Evolutionary conservation across 2,888 invertebrate genomes (phyloP).

Genomic region (Scrobipalpa costella): DNA sequence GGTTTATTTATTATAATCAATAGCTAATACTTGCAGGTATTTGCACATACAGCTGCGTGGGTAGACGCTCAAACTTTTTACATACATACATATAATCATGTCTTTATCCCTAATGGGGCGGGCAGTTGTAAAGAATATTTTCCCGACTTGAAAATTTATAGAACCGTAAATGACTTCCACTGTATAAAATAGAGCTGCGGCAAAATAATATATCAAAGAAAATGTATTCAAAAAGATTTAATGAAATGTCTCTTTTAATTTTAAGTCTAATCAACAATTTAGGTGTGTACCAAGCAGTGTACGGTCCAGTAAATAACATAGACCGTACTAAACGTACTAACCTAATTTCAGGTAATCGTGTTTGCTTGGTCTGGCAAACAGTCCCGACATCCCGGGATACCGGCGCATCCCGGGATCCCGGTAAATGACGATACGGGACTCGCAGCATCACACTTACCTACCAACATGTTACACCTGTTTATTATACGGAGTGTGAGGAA

Average conservation of each 20-base stretch:
- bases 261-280: constrained; percentile 5
- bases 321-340: constrained; percentile 70
- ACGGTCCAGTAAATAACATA: constrained; percentile 62
- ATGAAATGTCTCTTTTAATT: background rate
- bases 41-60: too few species aligned
- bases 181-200: too few species aligned
- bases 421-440: constrained; percentile 63
- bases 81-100: too few species aligned
- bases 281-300: constrained; percentile 9
- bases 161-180: too few species aligned
- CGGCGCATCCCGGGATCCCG: constrained; percentile 28
- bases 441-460: constrained; percentile 19
- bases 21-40: too few species aligned
- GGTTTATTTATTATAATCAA: constrained; percentile 14
- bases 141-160: too few species aligned
- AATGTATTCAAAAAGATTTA: too few species aligned
- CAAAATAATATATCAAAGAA: too few species aligned
- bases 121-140: too few species aligned
- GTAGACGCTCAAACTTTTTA: too few species aligned
- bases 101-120: too few species aligned
- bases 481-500: background rate
- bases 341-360: constrained; percentile 77
- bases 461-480: constrained; percentile 24
- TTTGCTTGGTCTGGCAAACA: constrained; percentile 68
- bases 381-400: constrained; percentile 35